A percentile compares a stretch with the other conserved stretches of the same genome.
phyloP scores from a whole-genome alignment of 2,797 vertebrate species.

The Ambastaia sidthimunki region DNA sequence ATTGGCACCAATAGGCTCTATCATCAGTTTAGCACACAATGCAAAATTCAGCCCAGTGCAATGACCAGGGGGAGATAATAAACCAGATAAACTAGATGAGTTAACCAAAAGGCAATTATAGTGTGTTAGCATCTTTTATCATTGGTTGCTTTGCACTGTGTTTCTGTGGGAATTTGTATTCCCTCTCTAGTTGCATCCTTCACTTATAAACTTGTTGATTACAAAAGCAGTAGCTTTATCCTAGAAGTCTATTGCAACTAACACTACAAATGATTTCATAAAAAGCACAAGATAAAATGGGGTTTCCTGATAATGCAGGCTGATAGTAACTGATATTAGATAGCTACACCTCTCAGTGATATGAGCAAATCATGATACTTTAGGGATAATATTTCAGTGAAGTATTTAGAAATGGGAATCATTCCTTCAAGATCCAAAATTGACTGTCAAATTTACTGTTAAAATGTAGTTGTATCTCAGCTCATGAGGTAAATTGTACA shows the following conservation, averaged over 20 bases:
- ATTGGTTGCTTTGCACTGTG: too few species aligned
- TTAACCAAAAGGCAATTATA: too few species aligned
- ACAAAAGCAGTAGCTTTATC: slow-evolving; percentile 4
- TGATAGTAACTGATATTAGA: slow-evolving; percentile 5
- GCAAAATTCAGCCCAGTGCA: too few species aligned
- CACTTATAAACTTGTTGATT: slow-evolving; percentile 10
- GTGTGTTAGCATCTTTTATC: neutral
- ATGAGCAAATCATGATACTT: neutral
- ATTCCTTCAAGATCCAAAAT: slow-evolving; percentile 19
- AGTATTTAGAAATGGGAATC: slow-evolving; percentile 5
- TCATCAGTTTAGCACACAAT: too few species aligned
- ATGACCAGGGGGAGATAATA: too few species aligned
- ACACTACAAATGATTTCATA: slow-evolving; percentile 5
- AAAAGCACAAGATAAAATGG: neutral
- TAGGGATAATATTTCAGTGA: neutral
- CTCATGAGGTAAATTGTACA: neutral
- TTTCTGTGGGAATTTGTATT: neutral
- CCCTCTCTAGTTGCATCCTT: neutral
- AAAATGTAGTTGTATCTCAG: neutral
- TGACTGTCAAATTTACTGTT: neutral
- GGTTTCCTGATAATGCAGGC: neutral
- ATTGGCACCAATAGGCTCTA: too few species aligned
- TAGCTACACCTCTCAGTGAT: slow-evolving; percentile 23
- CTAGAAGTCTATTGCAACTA: neutral
- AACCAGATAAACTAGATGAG: too few species aligned